Evolutionary conservation across 2,888 invertebrate genomes (phyloP), one percentile per base, ranked within the genome.

Genomic region (Eueremaeus valkanovi): DNA sequence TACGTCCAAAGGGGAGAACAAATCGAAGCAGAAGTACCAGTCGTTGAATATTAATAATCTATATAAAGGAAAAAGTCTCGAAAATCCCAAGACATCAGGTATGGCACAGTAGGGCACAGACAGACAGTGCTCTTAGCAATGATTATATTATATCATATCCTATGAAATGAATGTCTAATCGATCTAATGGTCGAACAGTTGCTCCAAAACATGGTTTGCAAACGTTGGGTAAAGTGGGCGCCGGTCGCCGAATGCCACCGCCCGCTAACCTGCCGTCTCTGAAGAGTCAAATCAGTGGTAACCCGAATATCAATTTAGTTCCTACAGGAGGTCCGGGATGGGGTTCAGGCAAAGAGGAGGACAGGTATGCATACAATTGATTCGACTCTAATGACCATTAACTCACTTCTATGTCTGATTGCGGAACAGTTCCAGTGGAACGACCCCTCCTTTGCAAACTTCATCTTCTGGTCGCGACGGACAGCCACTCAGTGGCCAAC

Each of bases 131-230:
- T n/a, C n/a, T n/a, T n/a, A n/a, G n/a, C 29, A 27, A 72, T 55
- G 21, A 0, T 75, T 18, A n/a, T n/a, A n/a, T n/a, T n/a, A n/a
- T n/a, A n/a, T n/a, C n/a, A n/a, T n/a, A n/a, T n/a, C n/a, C n/a
- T n/a, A n/a, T n/a, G 16, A 11, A 31, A 18, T 42, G 24, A 49
- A 33, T 29, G 36, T 74, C 49, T n/a, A 61, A 58, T 33, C 33
- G 33, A 49, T 24, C 24, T 21, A 33, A 72, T 58, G n/a, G 2
- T 75, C 13, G 21, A 55, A 40, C 72, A 77, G 79, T 91, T 86
- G 90, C 91, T 85, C 93, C 93, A 87, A 96, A 96, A 85, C 95
- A 97, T 95, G 97, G 97, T 89, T 93, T 98, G 92, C 98, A 98
- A 92, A 92, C 92, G 88, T 90, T 99, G 90, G 98, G 98, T 87